A percentile compares a stretch with the other conserved stretches of the same genome.
Evolutionary conservation across 1,140 invertebrate genomes (phyloP).

Genomic region (Mizuhopecten yessoensis): DNA sequence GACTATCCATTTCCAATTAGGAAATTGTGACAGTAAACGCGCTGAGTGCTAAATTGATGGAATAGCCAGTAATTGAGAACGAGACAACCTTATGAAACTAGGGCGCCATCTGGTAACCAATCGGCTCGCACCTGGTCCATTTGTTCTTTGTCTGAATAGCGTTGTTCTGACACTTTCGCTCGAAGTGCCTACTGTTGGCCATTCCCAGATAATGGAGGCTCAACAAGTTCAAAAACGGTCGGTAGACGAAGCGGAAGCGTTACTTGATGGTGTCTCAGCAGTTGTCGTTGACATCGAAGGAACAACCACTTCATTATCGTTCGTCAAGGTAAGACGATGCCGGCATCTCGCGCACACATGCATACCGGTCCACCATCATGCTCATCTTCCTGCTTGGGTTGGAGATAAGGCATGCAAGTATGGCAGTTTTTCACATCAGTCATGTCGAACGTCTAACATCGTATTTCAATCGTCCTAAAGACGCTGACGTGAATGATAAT

Average conservation of each 20-base stretch:
- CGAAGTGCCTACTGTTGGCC: slow-evolving; percentile 14
- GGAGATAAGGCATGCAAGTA: background rate
- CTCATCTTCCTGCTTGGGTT: slow-evolving; percentile 17
- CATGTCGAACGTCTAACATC: too few relatives aligned
- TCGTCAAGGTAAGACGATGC: slow-evolving; percentile 79
- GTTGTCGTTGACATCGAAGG: slow-evolving; percentile 91
- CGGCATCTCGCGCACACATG: slow-evolving; percentile 43
- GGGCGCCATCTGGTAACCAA: slow-evolving; percentile 68
- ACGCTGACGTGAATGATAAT: too few relatives aligned
- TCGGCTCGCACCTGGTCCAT: slow-evolving; percentile 70
- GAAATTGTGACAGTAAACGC: slow-evolving; percentile 5
- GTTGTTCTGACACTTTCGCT: slow-evolving; percentile 48
- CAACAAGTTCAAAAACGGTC: slow-evolving; percentile 75
- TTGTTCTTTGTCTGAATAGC: slow-evolving; percentile 60
- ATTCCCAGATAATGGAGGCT: slow-evolving; percentile 49
- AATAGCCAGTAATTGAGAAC: slow-evolving; percentile 41
- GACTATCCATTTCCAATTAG: background rate
- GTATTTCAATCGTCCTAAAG: too few relatives aligned
- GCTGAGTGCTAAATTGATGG: background rate
- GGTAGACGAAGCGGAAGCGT: slow-evolving; percentile 75
- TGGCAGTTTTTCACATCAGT: too few relatives aligned
- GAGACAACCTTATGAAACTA: slow-evolving; percentile 42
- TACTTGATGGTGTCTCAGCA: slow-evolving; percentile 80
- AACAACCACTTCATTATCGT: slow-evolving; percentile 90
- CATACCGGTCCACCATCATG: slow-evolving; percentile 31